Evolutionary conservation across 2,113 vertebrate genomes (phyloP).

Genomic region (Heliornis fulica): DNA sequence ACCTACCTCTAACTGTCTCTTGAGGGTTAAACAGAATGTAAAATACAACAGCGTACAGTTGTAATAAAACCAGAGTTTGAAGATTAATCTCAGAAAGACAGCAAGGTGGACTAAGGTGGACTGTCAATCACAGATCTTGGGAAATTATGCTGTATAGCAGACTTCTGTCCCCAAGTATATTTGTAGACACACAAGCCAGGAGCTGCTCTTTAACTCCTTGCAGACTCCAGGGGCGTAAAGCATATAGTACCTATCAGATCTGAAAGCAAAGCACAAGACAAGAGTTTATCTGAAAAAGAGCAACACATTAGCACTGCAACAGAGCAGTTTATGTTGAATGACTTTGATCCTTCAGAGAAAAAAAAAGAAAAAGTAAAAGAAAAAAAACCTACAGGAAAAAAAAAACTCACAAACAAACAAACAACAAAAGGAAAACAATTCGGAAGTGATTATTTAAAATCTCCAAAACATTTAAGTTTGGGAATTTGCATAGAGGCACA

Average conservation of each 20-base stretch:
- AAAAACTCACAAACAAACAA: fast-evolving
- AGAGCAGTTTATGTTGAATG: not conserved
- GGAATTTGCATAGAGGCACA: not conserved
- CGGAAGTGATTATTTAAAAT: not conserved
- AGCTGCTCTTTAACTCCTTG: not conserved
- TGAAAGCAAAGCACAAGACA: not conserved
- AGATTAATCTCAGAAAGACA: not conserved
- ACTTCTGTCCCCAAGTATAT: not conserved
- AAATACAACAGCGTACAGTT: not conserved
- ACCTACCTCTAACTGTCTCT: not conserved
- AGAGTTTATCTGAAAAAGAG: not conserved
- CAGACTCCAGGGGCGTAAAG: not conserved
- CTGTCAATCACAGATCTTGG: not conserved
- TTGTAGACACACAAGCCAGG: not conserved
- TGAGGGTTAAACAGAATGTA: not conserved
- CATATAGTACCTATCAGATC: not conserved
- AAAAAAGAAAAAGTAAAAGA: too few species aligned
- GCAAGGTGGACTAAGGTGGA: not conserved
- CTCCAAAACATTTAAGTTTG: not conserved
- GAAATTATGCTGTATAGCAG: not conserved
- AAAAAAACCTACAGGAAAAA: fast-evolving
- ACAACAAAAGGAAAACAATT: fast-evolving
- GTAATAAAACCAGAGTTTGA: not conserved
- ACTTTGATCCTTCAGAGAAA: not conserved
- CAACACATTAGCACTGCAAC: not conserved